phyloP scores from a whole-genome alignment of 2,797 vertebrate species.

The Amblyraja radiata region DNA sequence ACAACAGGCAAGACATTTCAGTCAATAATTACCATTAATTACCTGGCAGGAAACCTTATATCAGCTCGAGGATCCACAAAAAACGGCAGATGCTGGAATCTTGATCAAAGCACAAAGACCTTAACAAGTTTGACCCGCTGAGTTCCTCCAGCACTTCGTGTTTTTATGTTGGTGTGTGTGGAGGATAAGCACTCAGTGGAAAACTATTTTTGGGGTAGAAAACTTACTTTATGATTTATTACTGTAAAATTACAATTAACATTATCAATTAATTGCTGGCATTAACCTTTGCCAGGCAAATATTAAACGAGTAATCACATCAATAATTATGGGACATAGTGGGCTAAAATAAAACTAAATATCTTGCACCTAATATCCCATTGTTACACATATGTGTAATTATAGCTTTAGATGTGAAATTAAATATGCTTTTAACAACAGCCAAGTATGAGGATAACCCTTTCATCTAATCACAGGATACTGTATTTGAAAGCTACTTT shows the following conservation, averaged over 20 bases:
- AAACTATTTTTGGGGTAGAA: slow-evolving; percentile 10
- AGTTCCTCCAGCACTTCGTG: too few relatives aligned
- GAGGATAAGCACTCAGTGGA: slow-evolving; percentile 19
- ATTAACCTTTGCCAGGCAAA: slow-evolving; percentile 15
- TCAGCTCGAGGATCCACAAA: background rate
- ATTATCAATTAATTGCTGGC: slow-evolving; percentile 8
- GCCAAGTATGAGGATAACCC: background rate
- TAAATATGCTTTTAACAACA: background rate
- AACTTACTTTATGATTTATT: slow-evolving; percentile 28
- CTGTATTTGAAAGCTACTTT: background rate
- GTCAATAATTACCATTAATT: background rate
- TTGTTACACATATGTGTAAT: background rate
- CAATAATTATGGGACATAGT: slow-evolving; percentile 19
- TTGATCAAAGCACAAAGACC: too few relatives aligned
- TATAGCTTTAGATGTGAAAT: background rate
- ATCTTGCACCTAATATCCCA: background rate
- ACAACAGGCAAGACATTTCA: background rate
- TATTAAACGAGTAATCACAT: slow-evolving; percentile 32
- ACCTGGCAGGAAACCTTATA: background rate
- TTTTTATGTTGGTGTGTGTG: background rate
- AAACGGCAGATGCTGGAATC: too few relatives aligned
- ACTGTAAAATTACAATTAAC: background rate
- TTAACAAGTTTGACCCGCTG: too few relatives aligned
- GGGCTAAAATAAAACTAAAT: slow-evolving; percentile 14
- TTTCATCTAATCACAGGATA: background rate